phyloP scores from a whole-genome alignment of 2,113 vertebrate genomes.

The Elaphurus davidianus region DNA sequence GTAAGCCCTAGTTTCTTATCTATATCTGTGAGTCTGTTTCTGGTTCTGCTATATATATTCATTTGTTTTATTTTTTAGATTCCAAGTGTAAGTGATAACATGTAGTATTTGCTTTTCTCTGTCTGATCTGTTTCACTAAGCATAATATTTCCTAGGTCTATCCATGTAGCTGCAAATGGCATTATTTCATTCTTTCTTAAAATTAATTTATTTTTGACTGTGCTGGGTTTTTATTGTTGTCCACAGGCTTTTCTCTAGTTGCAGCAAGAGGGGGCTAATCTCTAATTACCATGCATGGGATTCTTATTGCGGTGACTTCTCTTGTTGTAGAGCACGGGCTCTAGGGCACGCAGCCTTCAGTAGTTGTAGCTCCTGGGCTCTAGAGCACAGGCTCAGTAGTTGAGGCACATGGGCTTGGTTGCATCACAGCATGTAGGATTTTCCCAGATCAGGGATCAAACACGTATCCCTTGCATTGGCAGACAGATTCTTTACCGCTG shows the following conservation, averaged over 20 bases:
- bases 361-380: not conserved
- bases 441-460: not conserved
- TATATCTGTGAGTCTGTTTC: not conserved
- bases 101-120: not conserved
- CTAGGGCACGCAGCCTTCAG: not conserved
- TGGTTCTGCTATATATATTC: not conserved
- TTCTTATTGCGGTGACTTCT: not conserved
- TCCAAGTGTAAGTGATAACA: not conserved
- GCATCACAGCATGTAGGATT: not conserved
- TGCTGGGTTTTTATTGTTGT: not conserved
- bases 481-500: not conserved
- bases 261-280: not conserved
- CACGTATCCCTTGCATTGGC: not conserved
- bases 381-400: not conserved
- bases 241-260: not conserved
- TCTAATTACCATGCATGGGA: not conserved
- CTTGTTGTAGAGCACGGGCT: not conserved
- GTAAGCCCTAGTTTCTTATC: not conserved
- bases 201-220: not conserved
- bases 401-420: accelerated
- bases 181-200: not conserved
- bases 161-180: not conserved
- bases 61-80: not conserved
- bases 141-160: not conserved
- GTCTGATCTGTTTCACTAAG: not conserved